These are phyloP conservation scores for Periplaneta americana DNA, from an alignment of 1,140 invertebrate species.

Conservation along the genomic window DNA sequence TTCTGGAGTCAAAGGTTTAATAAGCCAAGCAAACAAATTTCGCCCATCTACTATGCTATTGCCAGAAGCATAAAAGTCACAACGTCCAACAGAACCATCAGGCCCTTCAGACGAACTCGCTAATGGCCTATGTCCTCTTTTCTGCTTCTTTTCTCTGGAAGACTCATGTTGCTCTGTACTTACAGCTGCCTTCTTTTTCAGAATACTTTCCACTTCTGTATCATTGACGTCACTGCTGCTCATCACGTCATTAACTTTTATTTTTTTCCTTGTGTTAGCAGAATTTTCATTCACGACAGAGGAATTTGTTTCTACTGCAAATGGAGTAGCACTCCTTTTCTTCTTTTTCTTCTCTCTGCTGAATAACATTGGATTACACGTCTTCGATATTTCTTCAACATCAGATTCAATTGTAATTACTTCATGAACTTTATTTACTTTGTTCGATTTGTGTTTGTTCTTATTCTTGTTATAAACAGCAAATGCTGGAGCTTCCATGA, in stretches of 20 bases:
- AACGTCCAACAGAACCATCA: background rate
- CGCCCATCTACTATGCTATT: slow-evolving; percentile 8
- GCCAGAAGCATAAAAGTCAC: background rate
- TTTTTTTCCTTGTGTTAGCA: background rate
- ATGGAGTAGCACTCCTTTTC: background rate
- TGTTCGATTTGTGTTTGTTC: background rate
- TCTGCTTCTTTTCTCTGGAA: background rate
- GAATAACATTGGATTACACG: background rate
- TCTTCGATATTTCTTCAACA: background rate
- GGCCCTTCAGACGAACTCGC: background rate
- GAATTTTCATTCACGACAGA: background rate
- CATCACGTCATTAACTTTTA: background rate
- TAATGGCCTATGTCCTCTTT: background rate
- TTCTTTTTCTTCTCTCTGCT: background rate
- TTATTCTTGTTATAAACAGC: background rate
- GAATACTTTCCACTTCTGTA: background rate
- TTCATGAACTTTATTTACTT: background rate
- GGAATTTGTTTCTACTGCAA: background rate
- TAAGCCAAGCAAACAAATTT: slow-evolving; percentile 12
- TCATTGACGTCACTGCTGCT: background rate
- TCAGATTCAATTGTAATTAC: background rate
- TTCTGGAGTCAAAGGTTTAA: slow-evolving; percentile 2
- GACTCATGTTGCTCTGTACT: background rate
- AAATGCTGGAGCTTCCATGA: background rate
- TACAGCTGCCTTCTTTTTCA: background rate